These are phyloP conservation scores for Phenganax subtilis DNA, from an alignment of 92 coral and sea anemone genomes.

Conservation along the genomic window DNA sequence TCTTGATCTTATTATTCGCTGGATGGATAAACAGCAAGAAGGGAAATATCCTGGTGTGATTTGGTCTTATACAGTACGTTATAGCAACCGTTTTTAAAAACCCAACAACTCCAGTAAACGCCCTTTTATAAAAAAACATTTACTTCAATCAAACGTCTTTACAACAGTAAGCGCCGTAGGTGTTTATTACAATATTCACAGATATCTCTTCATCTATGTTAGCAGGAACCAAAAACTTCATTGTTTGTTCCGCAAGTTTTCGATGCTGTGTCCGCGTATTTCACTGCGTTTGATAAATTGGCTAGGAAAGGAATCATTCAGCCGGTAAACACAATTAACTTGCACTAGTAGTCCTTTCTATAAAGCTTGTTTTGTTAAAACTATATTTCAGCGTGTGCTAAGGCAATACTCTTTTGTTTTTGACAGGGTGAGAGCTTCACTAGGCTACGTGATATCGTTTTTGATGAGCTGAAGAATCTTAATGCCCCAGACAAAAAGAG, in stretches of 20 bases:
- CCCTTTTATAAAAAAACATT: too few relatives aligned
- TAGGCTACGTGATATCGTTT: slow-evolving; percentile 70
- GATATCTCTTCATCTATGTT: not conserved
- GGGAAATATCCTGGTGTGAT: slow-evolving; percentile 81
- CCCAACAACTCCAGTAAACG: not conserved
- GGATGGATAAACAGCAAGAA: slow-evolving; percentile 50
- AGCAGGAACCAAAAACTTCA: slow-evolving; percentile 63
- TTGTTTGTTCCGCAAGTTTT: slow-evolving; percentile 92
- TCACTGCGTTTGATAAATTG: slow-evolving; percentile 74
- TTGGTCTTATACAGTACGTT: slow-evolving; percentile 53
- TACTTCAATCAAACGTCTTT: too few relatives aligned
- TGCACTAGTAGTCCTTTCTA: not conserved
- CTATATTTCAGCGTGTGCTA: not conserved
- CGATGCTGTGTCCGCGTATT: slow-evolving; percentile 92
- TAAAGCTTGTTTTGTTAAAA: not conserved
- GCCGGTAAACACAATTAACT: slow-evolving; percentile 50
- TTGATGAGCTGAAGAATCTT: slow-evolving; percentile 69
- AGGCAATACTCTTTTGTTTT: not conserved
- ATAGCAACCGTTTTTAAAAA: not conserved
- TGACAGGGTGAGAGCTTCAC: slow-evolving; percentile 65
- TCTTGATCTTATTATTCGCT: slow-evolving; percentile 59
- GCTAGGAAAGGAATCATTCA: slow-evolving; percentile 76
- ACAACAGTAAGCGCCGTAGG: too few relatives aligned
- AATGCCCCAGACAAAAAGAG: slow-evolving; percentile 42
- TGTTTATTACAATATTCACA: not conserved